A percentile compares a stretch with the other conserved stretches of the same genome.
Conservation (phyloP, 2,888 invertebrate genomes). For the Eristalinus sepulchralis region DNA sequence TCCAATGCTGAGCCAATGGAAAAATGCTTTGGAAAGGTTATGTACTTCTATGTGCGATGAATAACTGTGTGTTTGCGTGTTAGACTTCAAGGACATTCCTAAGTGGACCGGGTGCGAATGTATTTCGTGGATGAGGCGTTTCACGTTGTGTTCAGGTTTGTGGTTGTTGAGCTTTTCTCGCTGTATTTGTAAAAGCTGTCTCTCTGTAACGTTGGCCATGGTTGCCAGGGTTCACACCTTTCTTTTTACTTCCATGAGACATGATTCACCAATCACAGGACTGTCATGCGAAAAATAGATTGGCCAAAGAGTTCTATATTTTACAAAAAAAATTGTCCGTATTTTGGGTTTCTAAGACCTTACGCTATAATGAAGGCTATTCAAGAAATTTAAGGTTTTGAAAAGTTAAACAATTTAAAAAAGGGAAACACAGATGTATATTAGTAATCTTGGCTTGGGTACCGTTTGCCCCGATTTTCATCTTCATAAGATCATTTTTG, state of each 20-base stretch:
- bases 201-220: not conserved
- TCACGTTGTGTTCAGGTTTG: not conserved
- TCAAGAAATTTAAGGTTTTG: too few relatives aligned
- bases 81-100: conserved; percentile 49
- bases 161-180: not conserved
- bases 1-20: conserved; percentile 6
- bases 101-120: conserved; percentile 1
- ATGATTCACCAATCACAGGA: too few relatives aligned
- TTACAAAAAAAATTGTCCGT: too few relatives aligned
- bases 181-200: not conserved
- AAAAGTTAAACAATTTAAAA: too few relatives aligned
- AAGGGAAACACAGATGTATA: too few relatives aligned
- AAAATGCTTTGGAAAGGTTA: conserved; percentile 29
- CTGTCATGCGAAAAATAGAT: not conserved
- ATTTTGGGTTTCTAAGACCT: too few relatives aligned
- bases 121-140: not conserved
- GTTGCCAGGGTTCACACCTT: not conserved
- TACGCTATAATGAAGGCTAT: too few relatives aligned
- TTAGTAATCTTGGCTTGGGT: too few relatives aligned
- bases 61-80: conserved; percentile 22
- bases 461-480: too few relatives aligned
- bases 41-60: not conserved
- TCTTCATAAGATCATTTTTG: too few relatives aligned
- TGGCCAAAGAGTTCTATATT: too few relatives aligned
- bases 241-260: not conserved